Base-by-base conservation (phyloP, 2,797 vertebrate genomes). In the Chaetodon trifasciatus region DNA sequence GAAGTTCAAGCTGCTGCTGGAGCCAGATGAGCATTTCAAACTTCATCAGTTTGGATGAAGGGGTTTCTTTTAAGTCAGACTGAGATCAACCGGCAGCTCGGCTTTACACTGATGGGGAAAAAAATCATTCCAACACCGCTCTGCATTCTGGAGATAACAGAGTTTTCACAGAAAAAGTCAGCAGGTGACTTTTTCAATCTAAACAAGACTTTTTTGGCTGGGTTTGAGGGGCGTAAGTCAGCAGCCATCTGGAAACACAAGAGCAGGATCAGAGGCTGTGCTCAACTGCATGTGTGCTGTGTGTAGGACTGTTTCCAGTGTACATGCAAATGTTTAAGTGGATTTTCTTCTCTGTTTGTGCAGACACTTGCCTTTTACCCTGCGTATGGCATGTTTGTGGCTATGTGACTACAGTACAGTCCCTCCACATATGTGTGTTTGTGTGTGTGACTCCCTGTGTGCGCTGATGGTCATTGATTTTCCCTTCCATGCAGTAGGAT, bases 71-170 rank as follows among this genome's bases (percentile, higher is more conserved):
- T 71, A 55, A 76, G 76, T 80, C 74, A 10, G 13, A 28, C 70
- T 61, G 79, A 84, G 81, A 88, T 90, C 86, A 89, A 79, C 83
- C 68, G 71, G 86, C 77, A 76, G 85, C 76, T 82, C 49, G 19
- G 82, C 60, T 84, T 84, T 83, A 81, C 42, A 68, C 83, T 73
- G 85, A 79, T 66, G 63, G 56, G 5, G 16, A n/a, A 46, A 77
- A 72, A 77, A 86, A 85, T 76, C 57, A 56, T 35, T 46, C 39
- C 35, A 74, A 64, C 40, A 62, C 72, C 50, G 35, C 78, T 86
- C 91, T 93, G 93, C 81, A 63, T 91, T 81, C 70, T 76, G 81
- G 79, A 89, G 93, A 94, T 92, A 91, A 93, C 85, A 21, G 65
- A 37, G 61, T 70, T 83, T 83, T 60, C 78, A 72, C 73, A 78